phyloP scores from a whole-genome alignment of 2,113 vertebrate species.

The Psophia crepitans region DNA sequence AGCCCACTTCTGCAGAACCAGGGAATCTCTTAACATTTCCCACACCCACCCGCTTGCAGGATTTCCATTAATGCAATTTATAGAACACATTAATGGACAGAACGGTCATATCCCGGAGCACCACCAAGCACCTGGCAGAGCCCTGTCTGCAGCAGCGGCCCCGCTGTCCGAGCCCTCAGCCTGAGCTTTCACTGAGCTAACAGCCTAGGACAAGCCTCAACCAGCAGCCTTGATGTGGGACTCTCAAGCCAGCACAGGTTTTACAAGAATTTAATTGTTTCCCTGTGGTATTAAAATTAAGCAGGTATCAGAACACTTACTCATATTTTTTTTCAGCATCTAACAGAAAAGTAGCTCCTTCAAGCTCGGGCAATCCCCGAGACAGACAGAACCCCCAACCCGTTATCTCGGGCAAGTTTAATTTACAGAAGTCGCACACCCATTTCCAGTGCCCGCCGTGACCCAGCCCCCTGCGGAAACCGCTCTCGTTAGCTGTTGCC shows the following conservation, averaged over 20 bases:
- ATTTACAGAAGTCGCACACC: rapidly evolving
- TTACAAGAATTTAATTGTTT: conserved; percentile 2
- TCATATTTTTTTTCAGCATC: rapidly evolving
- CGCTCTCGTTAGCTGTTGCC: too few relatives aligned
- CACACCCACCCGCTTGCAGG: rapidly evolving
- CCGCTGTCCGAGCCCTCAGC: background rate
- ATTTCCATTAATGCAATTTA: background rate
- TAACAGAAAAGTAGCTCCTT: background rate
- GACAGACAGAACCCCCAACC: rapidly evolving
- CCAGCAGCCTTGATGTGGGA: background rate
- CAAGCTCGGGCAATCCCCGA: background rate
- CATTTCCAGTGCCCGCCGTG: background rate
- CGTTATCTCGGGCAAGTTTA: rapidly evolving
- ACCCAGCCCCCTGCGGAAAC: background rate
- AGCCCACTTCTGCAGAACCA: background rate
- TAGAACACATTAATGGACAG: background rate
- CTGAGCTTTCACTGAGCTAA: background rate
- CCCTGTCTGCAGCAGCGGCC: background rate
- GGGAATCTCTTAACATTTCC: background rate
- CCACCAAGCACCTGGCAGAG: background rate
- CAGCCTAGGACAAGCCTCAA: background rate
- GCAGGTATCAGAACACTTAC: background rate
- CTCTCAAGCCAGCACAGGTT: background rate
- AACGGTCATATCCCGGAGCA: background rate
- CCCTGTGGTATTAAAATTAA: background rate